Conservation (phyloP, 2,888 invertebrate genomes). For the Scaptomyza parva region DNA sequence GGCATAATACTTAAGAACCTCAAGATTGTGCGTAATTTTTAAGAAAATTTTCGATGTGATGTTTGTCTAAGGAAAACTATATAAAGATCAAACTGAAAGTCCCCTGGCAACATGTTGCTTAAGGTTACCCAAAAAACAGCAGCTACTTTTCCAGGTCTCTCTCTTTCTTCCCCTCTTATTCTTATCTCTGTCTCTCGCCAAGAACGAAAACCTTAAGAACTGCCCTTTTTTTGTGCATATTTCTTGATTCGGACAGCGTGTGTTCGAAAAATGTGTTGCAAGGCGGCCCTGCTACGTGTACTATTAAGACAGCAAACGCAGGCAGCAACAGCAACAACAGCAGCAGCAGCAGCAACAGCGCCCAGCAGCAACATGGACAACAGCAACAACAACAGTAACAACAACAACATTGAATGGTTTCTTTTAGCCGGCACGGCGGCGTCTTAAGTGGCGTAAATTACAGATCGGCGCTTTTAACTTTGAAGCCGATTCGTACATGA, state of each 20-base stretch:
- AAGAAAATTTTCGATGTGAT: too few species aligned
- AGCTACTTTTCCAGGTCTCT: not conserved
- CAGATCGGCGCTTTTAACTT: constrained; percentile 85
- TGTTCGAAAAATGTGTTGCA: constrained; percentile 61
- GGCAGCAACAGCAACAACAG: constrained; percentile 42
- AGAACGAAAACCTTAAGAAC: not conserved
- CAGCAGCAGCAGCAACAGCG: constrained; percentile 57
- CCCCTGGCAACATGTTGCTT: constrained; percentile 38
- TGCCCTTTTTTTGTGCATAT: constrained; percentile 14
- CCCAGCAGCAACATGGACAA: constrained; percentile 49
- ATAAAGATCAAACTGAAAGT: not conserved
- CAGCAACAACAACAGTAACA: constrained; percentile 44
- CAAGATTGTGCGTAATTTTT: not conserved
- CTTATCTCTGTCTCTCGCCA: not conserved
- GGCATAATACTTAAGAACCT: not conserved
- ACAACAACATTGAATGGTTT: constrained; percentile 58
- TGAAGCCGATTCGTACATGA: constrained; percentile 84
- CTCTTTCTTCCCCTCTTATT: not conserved
- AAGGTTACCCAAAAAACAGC: constrained; percentile 8
- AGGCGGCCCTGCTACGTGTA: constrained; percentile 55
- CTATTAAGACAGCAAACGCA: constrained; percentile 69
- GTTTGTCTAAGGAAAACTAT: too few species aligned
- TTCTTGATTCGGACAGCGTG: constrained; percentile 3
- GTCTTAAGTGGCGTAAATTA: constrained; percentile 84
- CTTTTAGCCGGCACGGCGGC: constrained; percentile 81